A percentile compares a stretch with the other conserved stretches of the same genome.
phyloP scores from a whole-genome alignment of 2,113 vertebrate genomes.

The Thymallus thymallus region DNA sequence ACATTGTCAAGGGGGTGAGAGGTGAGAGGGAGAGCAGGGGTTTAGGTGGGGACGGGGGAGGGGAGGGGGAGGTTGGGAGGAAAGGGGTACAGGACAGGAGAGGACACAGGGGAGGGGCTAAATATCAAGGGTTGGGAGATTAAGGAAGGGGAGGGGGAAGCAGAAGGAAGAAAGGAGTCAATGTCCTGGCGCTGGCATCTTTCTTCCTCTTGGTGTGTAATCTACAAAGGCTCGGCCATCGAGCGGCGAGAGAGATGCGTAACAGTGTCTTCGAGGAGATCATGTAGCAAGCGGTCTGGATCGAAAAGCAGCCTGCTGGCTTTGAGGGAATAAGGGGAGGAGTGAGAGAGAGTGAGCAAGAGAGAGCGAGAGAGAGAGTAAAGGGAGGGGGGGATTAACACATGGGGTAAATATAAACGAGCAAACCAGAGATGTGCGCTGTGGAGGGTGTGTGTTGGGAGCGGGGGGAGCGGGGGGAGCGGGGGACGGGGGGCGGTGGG shows the following conservation, averaged over 20 bases:
- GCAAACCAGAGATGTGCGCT: conserved; percentile 44
- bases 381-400: conserved; percentile 57
- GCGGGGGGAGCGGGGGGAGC: background rate
- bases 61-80: conserved; percentile 33
- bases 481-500: background rate
- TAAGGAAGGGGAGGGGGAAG: conserved; percentile 43
- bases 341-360: conserved; percentile 35
- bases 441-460: conserved; percentile 25
- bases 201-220: conserved; percentile 44
- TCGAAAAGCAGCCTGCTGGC: conserved; percentile 76
- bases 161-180: conserved; percentile 68
- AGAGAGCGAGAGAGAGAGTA: conserved; percentile 32
- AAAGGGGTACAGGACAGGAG: conserved; percentile 42
- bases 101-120: conserved; percentile 29
- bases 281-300: conserved; percentile 76
- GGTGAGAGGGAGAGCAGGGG: conserved; percentile 24
- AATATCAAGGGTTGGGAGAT: conserved; percentile 34
- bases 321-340: conserved; percentile 66
- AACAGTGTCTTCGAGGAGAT: conserved; percentile 73
- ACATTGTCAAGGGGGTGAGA: conserved; percentile 68
- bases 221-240: conserved; percentile 48
- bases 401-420: conserved; percentile 63
- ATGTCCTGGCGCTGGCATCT: conserved; percentile 60
- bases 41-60: conserved; percentile 22
- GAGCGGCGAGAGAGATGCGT: conserved; percentile 57